Base-by-base conservation (phyloP, 2,888 invertebrate species). In the Punctoribates punctum region DNA sequence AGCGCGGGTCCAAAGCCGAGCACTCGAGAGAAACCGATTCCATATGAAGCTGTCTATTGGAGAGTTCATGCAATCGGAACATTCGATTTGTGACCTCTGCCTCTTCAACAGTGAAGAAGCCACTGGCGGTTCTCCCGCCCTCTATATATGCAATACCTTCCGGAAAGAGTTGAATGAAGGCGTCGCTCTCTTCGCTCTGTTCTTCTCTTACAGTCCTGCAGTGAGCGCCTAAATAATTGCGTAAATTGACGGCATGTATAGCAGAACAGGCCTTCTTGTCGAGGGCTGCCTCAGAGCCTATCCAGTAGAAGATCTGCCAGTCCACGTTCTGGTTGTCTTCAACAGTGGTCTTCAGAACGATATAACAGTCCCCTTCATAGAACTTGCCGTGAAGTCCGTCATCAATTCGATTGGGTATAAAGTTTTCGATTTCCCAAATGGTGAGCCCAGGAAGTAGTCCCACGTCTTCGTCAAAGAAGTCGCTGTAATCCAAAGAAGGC, bases 301-400 rank as follows among this genome's bases (percentile, higher is more conserved):
- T 99, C 99, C 98, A 99, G 85, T 97, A 99, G 86, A 91, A 99
- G 82, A 99, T 99, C 81, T 94, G 91, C 95, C 98, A 98, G 75
- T 89, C 88, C 8, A 97, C 85, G 76, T 91, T 91, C 15, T 82
- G 82, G 81, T 90, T 88, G 74, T 93, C 93, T 82, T 95, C 95
- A 54, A 91, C 85, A 54, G 87, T 87, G 0, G 97, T 97, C 85
- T 95, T 94, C 77, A 98, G 85, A 67, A 99, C 88, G 81, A 99
- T 97, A 84, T 99, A 99, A 84, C 98, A 98, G 84, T 99, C 99
- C 6, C 94, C 98, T 85, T 98, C 96, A 83, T 97, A 99, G 86
- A 99, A 99, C 85, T 97, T 97, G 2, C 98, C 98, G 83, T 96
- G 92, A 0, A 94, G 90, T 8, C 91, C 94, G 78, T 85, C 85